Base-by-base conservation (phyloP, 2,888 invertebrate species). In the Eubasilissa splendida region DNA sequence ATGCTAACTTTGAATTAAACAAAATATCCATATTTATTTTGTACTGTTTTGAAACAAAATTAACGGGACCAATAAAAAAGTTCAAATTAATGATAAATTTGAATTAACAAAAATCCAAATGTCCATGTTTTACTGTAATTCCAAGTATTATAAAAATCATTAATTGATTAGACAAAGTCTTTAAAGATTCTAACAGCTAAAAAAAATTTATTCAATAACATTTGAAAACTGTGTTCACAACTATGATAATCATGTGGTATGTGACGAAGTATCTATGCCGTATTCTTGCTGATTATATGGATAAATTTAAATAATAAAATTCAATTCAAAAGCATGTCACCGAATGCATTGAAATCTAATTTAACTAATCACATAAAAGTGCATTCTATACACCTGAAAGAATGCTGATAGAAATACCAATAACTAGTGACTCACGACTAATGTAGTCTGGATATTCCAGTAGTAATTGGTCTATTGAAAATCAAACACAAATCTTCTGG, bases 291-390 rank as follows among this genome's bases (percentile, higher is more conserved):
- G 87, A 66, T 87, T 86, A 10, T 89, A 89, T 68, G 88, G 88
- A 3, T 87, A 86, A 79, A 84, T 88, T 89, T 79, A 85, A 87
- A 31, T 86, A 87, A 0, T 88, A 88, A 80, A 84, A 85, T 4
- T 88, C 86, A 80, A 85, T 89, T 1, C 86, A 87, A 54, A 84
- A 85, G 86, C 87, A 85, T 85, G 87, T 76, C 85, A 86, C 10
- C 87, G 88, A 73, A 87, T 86, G 58, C 54, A 68, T 11, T 63
- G 77, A n/a, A 74, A 73, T 89, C 89, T 56, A 90, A 90, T 84
- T 85, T 91, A 10, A 89, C 89, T 0, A 90, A 90, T 85, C 91
- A 91, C 83, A 89, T 90, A 89, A 91, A 91, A 83, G 89, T 89
- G 66, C 90, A 90, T 80, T 87, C 86, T 7, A 89, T 80, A 86